Base-by-base conservation (phyloP, 2,113 vertebrate genomes). In the Hippocampus guttulatus region DNA sequence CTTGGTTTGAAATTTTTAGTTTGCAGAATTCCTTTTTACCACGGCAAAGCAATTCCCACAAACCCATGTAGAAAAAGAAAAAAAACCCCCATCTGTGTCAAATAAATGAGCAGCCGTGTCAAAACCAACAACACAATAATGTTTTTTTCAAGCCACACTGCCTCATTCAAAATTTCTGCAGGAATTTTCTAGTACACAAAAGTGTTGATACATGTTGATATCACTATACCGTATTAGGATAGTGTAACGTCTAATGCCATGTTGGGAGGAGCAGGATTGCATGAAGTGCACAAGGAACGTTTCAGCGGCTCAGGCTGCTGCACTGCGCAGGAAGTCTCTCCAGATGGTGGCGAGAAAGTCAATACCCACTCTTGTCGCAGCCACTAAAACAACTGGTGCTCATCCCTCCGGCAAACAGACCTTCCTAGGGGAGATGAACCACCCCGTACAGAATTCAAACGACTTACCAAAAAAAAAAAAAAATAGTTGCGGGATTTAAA, bases 381-480 rank as follows among this genome's bases (percentile, higher is more conserved):
- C 66, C 54, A 78, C 78, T 83, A 68, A 74, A 79, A 80, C 74
- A 71, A 78, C 78, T 64, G 78, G 71, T 51, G 72, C 71, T 82
- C 70, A 25, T 64, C 71, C 55, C 61, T 2, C 9, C 9, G 66
- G 75, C 62, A 81, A 81, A 81, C 72, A 79, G 27, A 25, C 0
- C 18, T 81, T 5, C 77, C 69, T 70, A 63, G 10, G 69, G 67
- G 69, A 73, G 54, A n/a, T 12, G 23, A 60, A 60, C 8, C 12
- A 60, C 18, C 25, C 12, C 15, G 25, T 8, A 27, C 58, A 60
- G 14, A 15, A 27, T 3, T 14, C 20, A 23, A 47, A 47, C 12
- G 1, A 47, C 12, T 3, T 15, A 47, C 15, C 1, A 3, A n/a
- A 5, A n/a, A 54, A n/a, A 5, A n/a, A n/a, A n/a, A 54, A 54